Base-by-base conservation (phyloP, 2,888 invertebrate species). In the Megaustenia siamemsis region DNA sequence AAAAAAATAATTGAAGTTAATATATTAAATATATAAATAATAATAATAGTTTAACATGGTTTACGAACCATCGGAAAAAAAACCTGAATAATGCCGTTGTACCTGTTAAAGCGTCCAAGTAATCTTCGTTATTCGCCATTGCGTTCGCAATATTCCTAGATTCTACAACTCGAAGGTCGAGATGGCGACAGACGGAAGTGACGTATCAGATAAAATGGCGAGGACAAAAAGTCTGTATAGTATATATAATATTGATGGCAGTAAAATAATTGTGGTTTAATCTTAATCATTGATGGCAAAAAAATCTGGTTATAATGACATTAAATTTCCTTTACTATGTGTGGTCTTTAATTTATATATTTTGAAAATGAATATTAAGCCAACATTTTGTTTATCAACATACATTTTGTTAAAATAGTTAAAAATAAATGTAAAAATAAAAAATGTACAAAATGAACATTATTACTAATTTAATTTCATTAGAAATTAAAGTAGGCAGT, bases 41-140 rank as follows among this genome's bases (percentile, higher is more conserved):
- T 45, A 28, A 75, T 45, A 15, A 43, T 45, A 45, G 18, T 8
- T 8, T n/a, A 43, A 43, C n/a, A 43, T 43, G n/a, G 5, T 40
- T n/a, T 21, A 43, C 12, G 69, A n/a, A n/a, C 24, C 3, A 43
- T n/a, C 8, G 12, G n/a, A 71, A 21, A 5, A 8, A 63, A 43
- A 35, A 12, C 0, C 6, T 35, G 28, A n/a, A 10, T 40, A 12
- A 8, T 8, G 35, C 18, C 68, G 83, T 87, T 88, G 83, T 88
- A 92, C 93, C 89, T 78, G 89, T 89, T 66, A 93, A 86, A 82
- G 92, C 91, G 80, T 91, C 91, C 79, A 90, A 88, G 83, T 92
- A 86, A 80, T 92, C 91, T 86, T 93, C 92, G 87, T 91, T 90
- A 88, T 92, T 92, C 83, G 92, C 93, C 93, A 93, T 93, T 88